These are phyloP conservation scores for Leptobrachium ailaonicum DNA, from an alignment of 2,113 vertebrate species.

Conservation along the genomic window DNA sequence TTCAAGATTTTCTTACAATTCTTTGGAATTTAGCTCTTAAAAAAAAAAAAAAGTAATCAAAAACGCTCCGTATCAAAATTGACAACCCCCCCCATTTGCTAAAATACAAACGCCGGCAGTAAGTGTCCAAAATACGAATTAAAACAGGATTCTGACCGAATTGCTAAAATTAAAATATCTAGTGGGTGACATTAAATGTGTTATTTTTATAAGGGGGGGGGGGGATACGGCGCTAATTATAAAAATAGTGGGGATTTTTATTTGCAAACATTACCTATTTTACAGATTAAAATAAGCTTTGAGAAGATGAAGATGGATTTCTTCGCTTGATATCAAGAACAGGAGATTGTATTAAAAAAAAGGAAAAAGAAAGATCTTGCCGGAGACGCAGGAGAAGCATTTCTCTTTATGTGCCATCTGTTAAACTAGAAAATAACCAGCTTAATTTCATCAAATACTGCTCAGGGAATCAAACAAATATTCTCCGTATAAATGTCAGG, in stretches of 20 bases:
- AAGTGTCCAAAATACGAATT: background rate
- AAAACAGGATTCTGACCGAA: background rate
- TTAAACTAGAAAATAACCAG: slow-evolving; percentile 8
- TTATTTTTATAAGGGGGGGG: too few relatives aligned
- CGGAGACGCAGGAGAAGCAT: background rate
- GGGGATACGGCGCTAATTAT: slow-evolving; percentile 10
- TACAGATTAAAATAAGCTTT: background rate
- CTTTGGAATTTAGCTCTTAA: slow-evolving; percentile 67
- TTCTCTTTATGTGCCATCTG: slow-evolving; percentile 10
- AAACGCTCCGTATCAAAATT: background rate
- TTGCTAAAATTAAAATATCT: background rate
- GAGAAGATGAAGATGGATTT: background rate
- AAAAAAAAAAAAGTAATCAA: slow-evolving; percentile 15
- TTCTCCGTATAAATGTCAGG: slow-evolving; percentile 13
- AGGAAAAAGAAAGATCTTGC: background rate
- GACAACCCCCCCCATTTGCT: background rate
- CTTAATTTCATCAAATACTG: slow-evolving; percentile 22
- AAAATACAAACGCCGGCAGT: background rate
- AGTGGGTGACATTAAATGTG: background rate
- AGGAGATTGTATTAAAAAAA: background rate
- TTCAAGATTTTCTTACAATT: slow-evolving; percentile 64
- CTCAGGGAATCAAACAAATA: background rate
- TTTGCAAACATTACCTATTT: background rate
- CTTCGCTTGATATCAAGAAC: background rate
- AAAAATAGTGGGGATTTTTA: slow-evolving; percentile 2